A percentile compares a stretch with the other conserved stretches of the same genome.
These are phyloP conservation scores for Tangara arthus DNA, from an alignment of 2,797 vertebrate genomes.

Conservation along the genomic window DNA sequence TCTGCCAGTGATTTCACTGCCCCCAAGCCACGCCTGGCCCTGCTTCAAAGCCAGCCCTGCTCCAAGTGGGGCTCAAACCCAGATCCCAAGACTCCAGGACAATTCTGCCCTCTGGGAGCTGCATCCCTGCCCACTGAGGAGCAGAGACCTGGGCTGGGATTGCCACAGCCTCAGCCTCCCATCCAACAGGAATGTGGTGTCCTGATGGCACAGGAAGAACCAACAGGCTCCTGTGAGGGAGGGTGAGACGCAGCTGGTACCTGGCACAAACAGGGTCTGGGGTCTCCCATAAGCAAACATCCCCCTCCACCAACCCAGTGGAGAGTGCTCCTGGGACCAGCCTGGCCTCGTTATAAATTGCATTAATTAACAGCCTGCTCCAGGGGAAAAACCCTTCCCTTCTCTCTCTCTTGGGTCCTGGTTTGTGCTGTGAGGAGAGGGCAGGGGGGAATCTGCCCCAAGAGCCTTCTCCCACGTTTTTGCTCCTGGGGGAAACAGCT, in stretches of 20 bases:
- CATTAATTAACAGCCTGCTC: not conserved
- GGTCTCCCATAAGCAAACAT: not conserved
- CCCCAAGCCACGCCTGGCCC: not conserved
- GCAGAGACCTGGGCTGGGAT: not conserved
- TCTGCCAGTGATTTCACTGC: not conserved
- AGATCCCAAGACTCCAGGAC: not conserved
- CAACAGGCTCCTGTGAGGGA: rapidly evolving
- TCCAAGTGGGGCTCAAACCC: not conserved
- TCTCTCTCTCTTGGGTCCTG: not conserved
- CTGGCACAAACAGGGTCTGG: not conserved
- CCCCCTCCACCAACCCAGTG: rapidly evolving
- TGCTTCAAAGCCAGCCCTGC: not conserved
- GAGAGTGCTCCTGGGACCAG: rapidly evolving
- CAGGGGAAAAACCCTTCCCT: not conserved
- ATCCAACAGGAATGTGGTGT: not conserved
- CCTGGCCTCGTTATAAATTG: rapidly evolving
- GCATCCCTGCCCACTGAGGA: not conserved
- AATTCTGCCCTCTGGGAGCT: not conserved
- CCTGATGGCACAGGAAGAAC: not conserved
- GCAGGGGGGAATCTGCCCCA: not conserved
- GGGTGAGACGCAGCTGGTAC: not conserved
- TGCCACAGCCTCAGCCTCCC: not conserved
- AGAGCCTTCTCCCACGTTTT: not conserved
- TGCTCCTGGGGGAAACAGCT: not conserved
- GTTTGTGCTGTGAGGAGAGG: not conserved